Evolutionary conservation across 2,797 vertebrate genomes (phyloP).

Genomic region (Danio albolineatus): DNA sequence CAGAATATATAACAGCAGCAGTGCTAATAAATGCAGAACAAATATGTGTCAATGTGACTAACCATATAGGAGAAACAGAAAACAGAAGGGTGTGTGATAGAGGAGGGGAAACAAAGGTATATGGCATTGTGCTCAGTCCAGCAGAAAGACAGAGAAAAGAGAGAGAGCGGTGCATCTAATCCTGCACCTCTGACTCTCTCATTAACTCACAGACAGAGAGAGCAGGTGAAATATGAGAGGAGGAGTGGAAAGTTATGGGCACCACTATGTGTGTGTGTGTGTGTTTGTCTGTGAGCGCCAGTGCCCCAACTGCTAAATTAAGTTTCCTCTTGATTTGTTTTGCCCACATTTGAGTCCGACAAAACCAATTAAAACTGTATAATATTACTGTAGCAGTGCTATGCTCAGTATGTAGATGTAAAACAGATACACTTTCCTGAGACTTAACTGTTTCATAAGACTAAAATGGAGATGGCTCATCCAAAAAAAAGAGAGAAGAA

Average conservation of each 20-base stretch:
- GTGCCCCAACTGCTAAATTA: conserved; percentile 30
- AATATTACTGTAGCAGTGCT: conserved; percentile 29
- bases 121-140: conserved; percentile 24
- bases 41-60: background rate
- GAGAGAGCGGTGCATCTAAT: conserved; percentile 37
- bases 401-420: conserved; percentile 3
- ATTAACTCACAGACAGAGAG: conserved; percentile 29
- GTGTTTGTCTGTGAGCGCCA: background rate
- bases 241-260: conserved; percentile 16
- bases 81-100: background rate
- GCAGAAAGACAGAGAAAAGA: background rate
- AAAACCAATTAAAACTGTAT: conserved; percentile 35
- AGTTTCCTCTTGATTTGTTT: conserved; percentile 44
- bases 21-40: conserved; percentile 2
- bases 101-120: background rate
- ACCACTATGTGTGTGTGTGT: conserved; percentile 2
- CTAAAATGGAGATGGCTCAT: background rate
- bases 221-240: conserved; percentile 26
- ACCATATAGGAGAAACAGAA: background rate
- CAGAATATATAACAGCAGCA: background rate
- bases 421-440: background rate
- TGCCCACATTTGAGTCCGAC: conserved; percentile 21
- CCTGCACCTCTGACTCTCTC: conserved; percentile 35
- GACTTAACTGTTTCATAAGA: background rate
- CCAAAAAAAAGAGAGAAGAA: background rate